Evolutionary conservation across 1,140 invertebrate genomes (phyloP), one percentile per base, ranked within the genome.

Genomic region (Pogonus chalceus): DNA sequence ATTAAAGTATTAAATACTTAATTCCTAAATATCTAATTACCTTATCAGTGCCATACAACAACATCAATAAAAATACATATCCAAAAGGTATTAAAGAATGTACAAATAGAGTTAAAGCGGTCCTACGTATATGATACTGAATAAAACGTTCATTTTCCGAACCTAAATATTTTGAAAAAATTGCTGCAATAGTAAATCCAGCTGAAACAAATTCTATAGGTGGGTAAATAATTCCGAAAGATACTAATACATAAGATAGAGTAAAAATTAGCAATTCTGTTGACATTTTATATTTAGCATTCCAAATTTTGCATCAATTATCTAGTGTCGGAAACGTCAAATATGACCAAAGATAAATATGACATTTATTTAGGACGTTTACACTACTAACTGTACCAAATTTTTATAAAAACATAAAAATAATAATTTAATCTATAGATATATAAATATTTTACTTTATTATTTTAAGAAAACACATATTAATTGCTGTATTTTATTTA

Each of bases 151-250:
- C 72, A 62, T 78, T 77, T 69, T 88, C 85, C 26, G 77, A 81
- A 1, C 83, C 84, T 22, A 89, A 72, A 57, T 76, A 77, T 24
- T 64, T 69, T 2, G 77, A 71, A 60, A 87, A 86, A 39, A 88
- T 53, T 59, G 76, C 75, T 57, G 83, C 75, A 47, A 88, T 79
- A 0, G 85, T 88, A 52, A 90, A 72, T 2, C 87, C 87, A 47
- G 82, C 77, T 4, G 83, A 79, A 14, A 84, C 74, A 60, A 88
- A 88, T 69, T 88, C 86, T 12, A 75, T 78, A 0, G 85, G 85
- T 20, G 84, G 85, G 72, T 85, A 87, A 49, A 89, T 68, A 18
- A 88, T 76, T 62, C 83, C 84, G 61, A 80, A 74, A 23, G 79
- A 77, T 35, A 87, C 72, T 51, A 88, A 61, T 21, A 82, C 60